These are phyloP conservation scores for Macropis europaea DNA, from an alignment of 2,888 invertebrate genomes.

Conservation along the genomic window DNA sequence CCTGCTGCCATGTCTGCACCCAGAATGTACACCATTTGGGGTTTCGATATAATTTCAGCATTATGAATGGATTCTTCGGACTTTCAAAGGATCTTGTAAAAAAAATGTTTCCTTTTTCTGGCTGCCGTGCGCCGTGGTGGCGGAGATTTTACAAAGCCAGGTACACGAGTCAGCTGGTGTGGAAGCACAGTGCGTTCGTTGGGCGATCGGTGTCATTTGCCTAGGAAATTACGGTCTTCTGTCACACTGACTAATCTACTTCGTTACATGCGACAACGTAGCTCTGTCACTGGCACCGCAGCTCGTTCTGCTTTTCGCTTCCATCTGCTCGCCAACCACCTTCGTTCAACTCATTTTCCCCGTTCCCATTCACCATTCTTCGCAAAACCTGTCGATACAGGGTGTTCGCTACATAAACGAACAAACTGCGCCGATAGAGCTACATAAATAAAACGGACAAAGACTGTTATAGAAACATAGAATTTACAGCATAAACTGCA, in stretches of 20 bases:
- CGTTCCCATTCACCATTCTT: conserved; percentile 13
- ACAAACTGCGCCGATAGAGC: too few relatives aligned
- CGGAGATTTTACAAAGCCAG: conserved; percentile 2
- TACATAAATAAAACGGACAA: too few relatives aligned
- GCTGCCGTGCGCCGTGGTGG: background rate
- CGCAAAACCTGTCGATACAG: conserved; percentile 7
- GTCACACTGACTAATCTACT: conserved; percentile 77
- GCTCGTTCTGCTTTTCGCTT: conserved; percentile 45
- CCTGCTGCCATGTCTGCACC: too few relatives aligned
- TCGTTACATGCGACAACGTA: conserved; percentile 76
- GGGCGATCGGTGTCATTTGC: conserved; percentile 76
- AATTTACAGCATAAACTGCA: too few relatives aligned
- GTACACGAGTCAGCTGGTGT: conserved; percentile 12
- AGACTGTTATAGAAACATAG: too few relatives aligned
- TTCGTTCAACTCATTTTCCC: conserved; percentile 56
- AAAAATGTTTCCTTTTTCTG: too few relatives aligned
- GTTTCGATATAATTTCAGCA: too few relatives aligned
- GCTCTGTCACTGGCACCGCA: conserved; percentile 73
- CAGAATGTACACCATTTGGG: too few relatives aligned
- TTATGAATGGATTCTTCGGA: conserved; percentile 34
- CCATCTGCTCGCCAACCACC: conserved; percentile 22
- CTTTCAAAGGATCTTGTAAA: too few relatives aligned
- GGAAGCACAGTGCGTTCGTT: conserved; percentile 67
- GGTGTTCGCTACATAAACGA: too few relatives aligned
- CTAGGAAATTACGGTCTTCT: conserved; percentile 75